Base-by-base conservation (phyloP, 2,888 invertebrate genomes). In the Machimus rusticus region DNA sequence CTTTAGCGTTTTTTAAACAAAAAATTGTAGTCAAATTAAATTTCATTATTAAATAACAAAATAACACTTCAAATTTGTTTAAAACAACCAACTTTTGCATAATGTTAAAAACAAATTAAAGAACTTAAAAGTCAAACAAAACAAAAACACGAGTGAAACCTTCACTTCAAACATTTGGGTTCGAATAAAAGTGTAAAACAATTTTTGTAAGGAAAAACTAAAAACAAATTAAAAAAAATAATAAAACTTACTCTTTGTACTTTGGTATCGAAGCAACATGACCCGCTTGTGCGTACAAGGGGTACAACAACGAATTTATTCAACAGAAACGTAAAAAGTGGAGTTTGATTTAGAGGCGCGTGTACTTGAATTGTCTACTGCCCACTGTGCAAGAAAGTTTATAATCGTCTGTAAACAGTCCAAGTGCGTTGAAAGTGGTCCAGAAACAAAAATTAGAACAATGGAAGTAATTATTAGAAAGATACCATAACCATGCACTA, bases 291-390 rank as follows among this genome's bases (percentile, higher is more conserved):
- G 43, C 76, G n/a, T 57, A 19, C 37, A 77, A 81, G 74, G 1
- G 51, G 19, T 82, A 46, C 9, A 66, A 43, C 28, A 85, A 86
- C 37, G 34, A 37, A 74, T 37, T 57, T 91, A 91, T 89, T 92
- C 92, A 90, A 92, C 92, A 89, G 92, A 92, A 89, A 92, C 92
- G 90, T 92, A 92, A 90, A 92, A 92, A 89, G 91, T 92, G 37
- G 92, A 92, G 91, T 92, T 92, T 55, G 92, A 92, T 90, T 92
- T 92, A 90, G 90, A 91, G 90, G 90, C 91, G 89, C 92, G 92
- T 88, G 91, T 90, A 90, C 91, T 90, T 87, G 92, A 90, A 88
- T 90, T 90, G 89, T 90, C 90, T 90, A 91, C 91, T 88, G 91
- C 90, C 92, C 91, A 92, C 89, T 92, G 92, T 90, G 92, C 90